Percentiles rank a stretch among this genome's conserved stretches.
phyloP scores from a whole-genome alignment of 2,113 vertebrate genomes.

The Dromas ardeola region DNA sequence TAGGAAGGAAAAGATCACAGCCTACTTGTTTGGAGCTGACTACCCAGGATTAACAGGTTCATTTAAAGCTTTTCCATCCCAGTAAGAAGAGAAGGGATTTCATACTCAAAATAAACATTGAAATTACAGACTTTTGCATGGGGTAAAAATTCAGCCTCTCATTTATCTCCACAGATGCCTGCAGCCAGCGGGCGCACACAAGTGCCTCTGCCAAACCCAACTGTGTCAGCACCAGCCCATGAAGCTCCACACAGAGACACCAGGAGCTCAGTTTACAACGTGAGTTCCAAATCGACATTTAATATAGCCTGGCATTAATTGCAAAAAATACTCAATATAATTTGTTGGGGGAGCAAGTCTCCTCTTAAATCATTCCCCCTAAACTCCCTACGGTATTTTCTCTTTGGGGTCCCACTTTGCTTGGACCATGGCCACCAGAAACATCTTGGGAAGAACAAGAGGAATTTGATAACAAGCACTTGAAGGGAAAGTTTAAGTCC shows the following conservation, averaged over 20 bases:
- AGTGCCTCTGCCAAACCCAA: not conserved
- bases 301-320: not conserved
- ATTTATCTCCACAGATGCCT: not conserved
- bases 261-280: not conserved
- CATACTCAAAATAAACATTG: not conserved
- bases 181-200: fast-evolving
- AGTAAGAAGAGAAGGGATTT: not conserved
- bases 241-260: not conserved
- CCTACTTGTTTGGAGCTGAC: not conserved
- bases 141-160: not conserved
- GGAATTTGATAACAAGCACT: not conserved
- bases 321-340: not conserved
- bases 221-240: not conserved
- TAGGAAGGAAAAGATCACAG: not conserved
- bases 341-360: not conserved
- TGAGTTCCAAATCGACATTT: not conserved
- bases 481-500: not conserved
- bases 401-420: not conserved
- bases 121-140: not conserved
- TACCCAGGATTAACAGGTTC: not conserved
- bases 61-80: not conserved
- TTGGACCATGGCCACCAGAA: not conserved
- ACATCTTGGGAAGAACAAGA: not conserved
- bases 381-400: not conserved
- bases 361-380: not conserved